Conservation (phyloP, 2,888 invertebrate genomes). For the Bugula neritina region DNA sequence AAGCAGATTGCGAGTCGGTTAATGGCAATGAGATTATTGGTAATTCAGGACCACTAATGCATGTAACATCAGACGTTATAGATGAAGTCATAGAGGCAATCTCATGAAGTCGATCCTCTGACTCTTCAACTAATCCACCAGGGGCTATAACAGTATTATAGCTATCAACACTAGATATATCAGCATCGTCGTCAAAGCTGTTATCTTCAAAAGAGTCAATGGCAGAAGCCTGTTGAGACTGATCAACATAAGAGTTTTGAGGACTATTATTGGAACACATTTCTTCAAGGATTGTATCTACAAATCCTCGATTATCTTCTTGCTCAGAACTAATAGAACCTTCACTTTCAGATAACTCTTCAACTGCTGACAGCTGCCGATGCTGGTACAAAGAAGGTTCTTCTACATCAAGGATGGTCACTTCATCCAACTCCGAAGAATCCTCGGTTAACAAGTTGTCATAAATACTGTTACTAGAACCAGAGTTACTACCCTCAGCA, state of each 20-base stretch:
- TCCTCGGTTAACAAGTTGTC: conserved; percentile 13
- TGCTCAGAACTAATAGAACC: neutral
- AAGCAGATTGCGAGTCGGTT: neutral
- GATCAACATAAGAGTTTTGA: neutral
- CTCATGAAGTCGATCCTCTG: conserved; percentile 17
- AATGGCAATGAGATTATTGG: neutral
- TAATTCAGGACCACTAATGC: neutral
- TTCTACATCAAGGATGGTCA: neutral
- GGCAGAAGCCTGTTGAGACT: neutral
- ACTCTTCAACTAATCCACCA: neutral
- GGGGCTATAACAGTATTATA: conserved; percentile 25
- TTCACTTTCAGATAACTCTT: conserved; percentile 26
- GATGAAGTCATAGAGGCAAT: conserved; percentile 27
- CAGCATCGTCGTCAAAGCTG: conserved; percentile 26
- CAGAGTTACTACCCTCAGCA: conserved; percentile 13
- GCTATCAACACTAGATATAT: conserved; percentile 26
- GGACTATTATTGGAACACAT: neutral
- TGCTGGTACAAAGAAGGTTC: neutral
- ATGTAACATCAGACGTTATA: conserved; percentile 3
- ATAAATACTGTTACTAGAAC: conserved; percentile 20
- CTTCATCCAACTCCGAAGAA: neutral
- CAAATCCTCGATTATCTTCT: neutral
- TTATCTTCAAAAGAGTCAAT: neutral
- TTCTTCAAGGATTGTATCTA: neutral
- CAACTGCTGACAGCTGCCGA: conserved; percentile 25